Evolutionary conservation across 2,888 invertebrate species (phyloP), one percentile per base, ranked within the genome.

Genomic region (Physocephala rufipes): DNA sequence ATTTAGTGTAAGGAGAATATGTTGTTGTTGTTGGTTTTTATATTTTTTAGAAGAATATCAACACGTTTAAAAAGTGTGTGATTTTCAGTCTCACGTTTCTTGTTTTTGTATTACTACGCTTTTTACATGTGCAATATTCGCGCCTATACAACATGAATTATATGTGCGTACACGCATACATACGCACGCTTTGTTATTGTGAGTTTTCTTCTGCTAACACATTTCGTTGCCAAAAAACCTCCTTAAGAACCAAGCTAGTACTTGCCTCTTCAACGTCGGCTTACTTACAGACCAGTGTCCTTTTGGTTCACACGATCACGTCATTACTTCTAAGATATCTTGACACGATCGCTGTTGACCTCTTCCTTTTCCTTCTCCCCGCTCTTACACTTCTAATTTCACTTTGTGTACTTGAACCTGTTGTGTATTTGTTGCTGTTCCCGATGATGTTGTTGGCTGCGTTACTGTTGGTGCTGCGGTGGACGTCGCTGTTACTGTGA

Each of bases 321-420:
- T n/a, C 63, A 19, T 24, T 63, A 36, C 16, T 0, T 2, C 12
- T 63, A 36, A 45, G 63, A 36, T 21, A 16, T 30, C 53, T 63
- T 63, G 63, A 63, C 66, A 66, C 66, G 19, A 30, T 72, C 51
- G 69, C 43, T 61, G 16, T 55, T 26, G 53, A 9, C 26, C 49
- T 43, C 62, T 61, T 26, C 51, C 36, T 13, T 26, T 67, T 28
- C 62, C 21, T 63, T 9, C 30, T 21, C 30, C 9, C 16, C 28
- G 21, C 59, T 87, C 76, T 90, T 90, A 90, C 89, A 90, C 90
- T 83, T 90, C 90, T 81, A 90, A 82, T 87, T 90, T 88, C 81
- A 89, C 89, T 81, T 90, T 90, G 86, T 88, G 90, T 82, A 89
- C 82, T 64, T 78, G 80, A 24, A 79, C 69, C 73, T 69, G 76